Base-by-base conservation (phyloP, 2,888 invertebrate species). In the Maniola hyperantus region DNA sequence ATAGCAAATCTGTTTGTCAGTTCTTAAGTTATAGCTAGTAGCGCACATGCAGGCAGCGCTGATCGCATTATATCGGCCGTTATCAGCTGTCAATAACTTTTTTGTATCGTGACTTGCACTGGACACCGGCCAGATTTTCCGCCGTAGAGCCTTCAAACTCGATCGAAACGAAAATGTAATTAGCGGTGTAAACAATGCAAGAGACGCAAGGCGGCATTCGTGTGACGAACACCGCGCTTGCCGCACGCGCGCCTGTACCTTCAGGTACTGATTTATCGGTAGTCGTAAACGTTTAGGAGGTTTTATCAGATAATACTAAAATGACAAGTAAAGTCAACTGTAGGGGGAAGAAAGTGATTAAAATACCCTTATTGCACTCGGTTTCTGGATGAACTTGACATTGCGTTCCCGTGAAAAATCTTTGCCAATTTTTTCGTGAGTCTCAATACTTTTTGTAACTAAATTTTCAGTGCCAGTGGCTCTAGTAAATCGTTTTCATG, bases 101-200 rank as follows among this genome's bases (percentile, higher is more conserved):
- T 54, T 20, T 20, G 36, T 48, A 44, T 53, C 70, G 72, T 79
- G 83, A 81, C 82, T 81, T 77, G 64, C 55, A 65, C 74, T 78
- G 78, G 79, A 79, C 81, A 73, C 70, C 72, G 74, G 76, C 80
- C 83, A 89, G 88, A 87, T 89, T 89, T 89, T 88, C 88, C 88
- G 83, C 80, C 79, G 74, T 78, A 68, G 76, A 89, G 86, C 89
- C 89, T 91, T 86, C 81, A 84, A 90, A 89, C 85, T 86, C 87
- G 86, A 89, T 89, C 88, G 86, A 82, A 87, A 84, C 81, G 83
- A 87, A 89, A 90, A 87, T 84, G 85, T 89, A 88, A 89, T 91
- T 88, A 88, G 83, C 82, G 87, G 80, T 81, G 91, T 91, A 91
- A 92, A 91, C 91, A 92, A 91, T 89, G 82, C 82, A 80, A 78